Evolutionary conservation across 2,888 invertebrate genomes (phyloP).

Genomic region (Galerucella nymphaeae): DNA sequence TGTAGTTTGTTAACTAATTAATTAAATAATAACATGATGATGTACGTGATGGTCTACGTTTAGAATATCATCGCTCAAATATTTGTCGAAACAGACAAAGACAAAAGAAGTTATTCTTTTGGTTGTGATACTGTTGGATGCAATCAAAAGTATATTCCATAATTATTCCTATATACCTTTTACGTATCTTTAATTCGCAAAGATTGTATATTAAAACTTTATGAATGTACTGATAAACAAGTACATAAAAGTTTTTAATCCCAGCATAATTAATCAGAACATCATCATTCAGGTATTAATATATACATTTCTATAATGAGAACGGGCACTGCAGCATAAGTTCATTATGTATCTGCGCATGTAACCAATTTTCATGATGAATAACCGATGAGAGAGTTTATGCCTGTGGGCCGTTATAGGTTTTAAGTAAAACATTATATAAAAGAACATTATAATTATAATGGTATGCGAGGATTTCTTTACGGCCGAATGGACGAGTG

Average conservation of each 20-base stretch:
- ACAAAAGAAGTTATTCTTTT: no score
- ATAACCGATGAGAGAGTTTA: neutral
- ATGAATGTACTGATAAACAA: neutral
- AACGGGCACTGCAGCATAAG: neutral
- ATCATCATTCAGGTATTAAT: neutral
- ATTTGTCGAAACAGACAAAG: no score
- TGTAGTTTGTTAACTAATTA: no score
- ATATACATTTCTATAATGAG: neutral
- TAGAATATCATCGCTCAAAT: no score
- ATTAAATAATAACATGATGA: no score
- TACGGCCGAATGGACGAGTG: no score
- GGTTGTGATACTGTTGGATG: no score
- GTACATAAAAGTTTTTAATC: neutral
- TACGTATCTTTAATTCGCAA: no score
- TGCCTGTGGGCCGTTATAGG: neutral
- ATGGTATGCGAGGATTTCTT: neutral
- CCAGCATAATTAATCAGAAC: neutral
- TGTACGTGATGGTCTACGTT: no score
- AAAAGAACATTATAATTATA: neutral
- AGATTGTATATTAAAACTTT: no score
- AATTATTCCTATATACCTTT: no score
- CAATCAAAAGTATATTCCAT: no score
- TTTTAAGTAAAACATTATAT: neutral
- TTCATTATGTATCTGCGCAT: neutral
- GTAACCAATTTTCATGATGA: constrained; percentile 1